A percentile compares a stretch with the other conserved stretches of the same genome.
These are phyloP conservation scores for Loxodonta africana DNA, from an alignment of 2,113 vertebrate species.

Conservation along the genomic window DNA sequence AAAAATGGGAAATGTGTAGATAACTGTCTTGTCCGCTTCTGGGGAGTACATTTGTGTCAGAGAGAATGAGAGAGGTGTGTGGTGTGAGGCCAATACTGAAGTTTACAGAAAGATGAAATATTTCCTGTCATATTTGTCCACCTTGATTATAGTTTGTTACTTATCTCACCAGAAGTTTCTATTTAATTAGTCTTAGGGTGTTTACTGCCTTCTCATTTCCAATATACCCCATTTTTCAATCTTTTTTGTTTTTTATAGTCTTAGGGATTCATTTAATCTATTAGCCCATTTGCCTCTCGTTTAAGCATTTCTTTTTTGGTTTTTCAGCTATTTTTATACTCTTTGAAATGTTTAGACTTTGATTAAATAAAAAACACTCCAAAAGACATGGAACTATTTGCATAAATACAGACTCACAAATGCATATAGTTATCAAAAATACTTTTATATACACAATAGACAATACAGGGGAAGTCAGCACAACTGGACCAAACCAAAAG, in stretches of 20 bases:
- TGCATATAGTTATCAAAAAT: constrained; percentile 7
- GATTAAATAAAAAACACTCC: neutral
- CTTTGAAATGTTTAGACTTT: constrained; percentile 8
- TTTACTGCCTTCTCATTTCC: neutral
- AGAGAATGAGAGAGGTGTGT: neutral
- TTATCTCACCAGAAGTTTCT: neutral
- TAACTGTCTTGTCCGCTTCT: neutral
- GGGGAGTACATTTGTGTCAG: neutral
- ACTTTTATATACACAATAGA: neutral
- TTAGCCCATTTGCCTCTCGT: neutral
- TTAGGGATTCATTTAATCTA: neutral
- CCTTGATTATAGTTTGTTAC: neutral
- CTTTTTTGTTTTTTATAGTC: neutral
- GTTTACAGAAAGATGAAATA: neutral
- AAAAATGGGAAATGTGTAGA: neutral
- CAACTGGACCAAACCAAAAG: too few species aligned
- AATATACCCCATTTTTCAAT: neutral
- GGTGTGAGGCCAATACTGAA: neutral
- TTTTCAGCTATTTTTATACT: neutral
- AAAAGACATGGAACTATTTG: neutral
- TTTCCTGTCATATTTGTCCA: neutral
- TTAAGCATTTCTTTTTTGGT: neutral
- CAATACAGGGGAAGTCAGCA: too few species aligned
- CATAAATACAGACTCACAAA: neutral
- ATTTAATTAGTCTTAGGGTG: neutral